Evolutionary conservation across 1,140 invertebrate species (phyloP), one percentile per base, ranked within the genome.

Genomic region (Mesaphorura yosii): DNA sequence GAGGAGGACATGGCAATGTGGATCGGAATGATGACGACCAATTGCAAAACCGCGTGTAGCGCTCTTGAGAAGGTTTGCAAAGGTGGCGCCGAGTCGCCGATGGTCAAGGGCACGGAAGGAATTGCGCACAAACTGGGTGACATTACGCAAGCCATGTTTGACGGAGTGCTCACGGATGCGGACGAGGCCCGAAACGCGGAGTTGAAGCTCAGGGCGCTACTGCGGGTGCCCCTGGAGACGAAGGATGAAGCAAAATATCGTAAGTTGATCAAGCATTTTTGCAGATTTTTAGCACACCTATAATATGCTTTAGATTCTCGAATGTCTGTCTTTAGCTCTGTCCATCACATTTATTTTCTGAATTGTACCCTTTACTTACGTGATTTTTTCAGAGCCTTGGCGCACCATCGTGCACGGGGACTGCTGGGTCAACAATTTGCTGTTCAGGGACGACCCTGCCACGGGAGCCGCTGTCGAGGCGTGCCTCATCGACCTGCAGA

Each of bases 351-450:
- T 10, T 34, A 34, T 10, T 34, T n/a, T 10, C n/a, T 34, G n/a
- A 34, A 34, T 34, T 10, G n/a, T 10, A 34, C 10, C n/a, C n/a
- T 34, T 10, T 10, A 10, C n/a, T n/a, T 34, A n/a, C 10, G n/a
- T 34, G n/a, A 34, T 10, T 17, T 12, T 41, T 7, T 7, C 40
- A 41, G 40, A 17, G 7, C 10, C 44, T 15, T 54, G 52, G 52
- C 27, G 26, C 7, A 80, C 82, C 4, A 78, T 83, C 48, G 77
- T 77, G 49, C 72, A 73, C 49, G 71, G 71, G 4, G 70, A 73
- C 51, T 67, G 65, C 26, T 68, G 68, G 2, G 51, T 62, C 1
- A 69, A 69, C 49, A 73, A 73, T 46, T 51, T 66, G 14, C 46
- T 73, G 23, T 72, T 69, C 57, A 76, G 75, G 61, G 75, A 75